phyloP scores from a whole-genome alignment of 1,140 invertebrate species.

The Drosophila lini region DNA sequence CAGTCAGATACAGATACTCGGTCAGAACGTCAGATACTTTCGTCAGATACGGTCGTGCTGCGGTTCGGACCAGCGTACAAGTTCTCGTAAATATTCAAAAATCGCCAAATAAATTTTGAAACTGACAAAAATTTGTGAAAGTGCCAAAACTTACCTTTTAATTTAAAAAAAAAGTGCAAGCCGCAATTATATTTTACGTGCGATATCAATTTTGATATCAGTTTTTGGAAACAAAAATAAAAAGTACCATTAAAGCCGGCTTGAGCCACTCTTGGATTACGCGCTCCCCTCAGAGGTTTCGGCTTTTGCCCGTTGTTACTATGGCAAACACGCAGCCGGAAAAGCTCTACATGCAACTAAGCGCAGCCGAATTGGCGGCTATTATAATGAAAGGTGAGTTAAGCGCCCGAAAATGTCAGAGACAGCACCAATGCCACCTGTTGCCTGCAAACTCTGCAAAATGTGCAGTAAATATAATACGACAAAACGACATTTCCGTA shows the following conservation, averaged over 20 bases:
- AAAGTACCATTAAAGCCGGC: conserved; percentile 10
- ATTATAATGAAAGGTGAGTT: conserved; percentile 82
- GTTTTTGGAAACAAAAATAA: conserved; percentile 31
- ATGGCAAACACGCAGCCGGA: conserved; percentile 56
- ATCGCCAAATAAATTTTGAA: conserved; percentile 11
- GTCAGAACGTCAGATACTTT: conserved; percentile 56
- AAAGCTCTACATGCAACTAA: conserved; percentile 76
- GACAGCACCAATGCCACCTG: conserved; percentile 18
- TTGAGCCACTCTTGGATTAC: conserved; percentile 60
- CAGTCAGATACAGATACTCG: conserved; percentile 37
- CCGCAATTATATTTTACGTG: conserved; percentile 14
- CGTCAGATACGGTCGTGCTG: conserved; percentile 52
- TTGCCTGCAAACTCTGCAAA: conserved; percentile 25
- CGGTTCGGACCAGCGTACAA: conserved; percentile 44
- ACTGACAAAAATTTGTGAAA: conserved; percentile 19
- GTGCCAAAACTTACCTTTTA: neutral
- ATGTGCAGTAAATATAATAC: neutral
- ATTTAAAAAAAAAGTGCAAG: conserved; percentile 12
- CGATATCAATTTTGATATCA: conserved; percentile 38
- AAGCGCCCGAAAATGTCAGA: conserved; percentile 8
- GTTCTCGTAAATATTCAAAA: conserved; percentile 20
- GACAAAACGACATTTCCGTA: neutral
- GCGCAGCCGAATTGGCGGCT: conserved; percentile 74
- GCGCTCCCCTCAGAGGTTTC: conserved; percentile 31
- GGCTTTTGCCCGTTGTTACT: conserved; percentile 13